Evolutionary conservation across 2,888 invertebrate genomes (phyloP).

Genomic region (Gibbula magus): DNA sequence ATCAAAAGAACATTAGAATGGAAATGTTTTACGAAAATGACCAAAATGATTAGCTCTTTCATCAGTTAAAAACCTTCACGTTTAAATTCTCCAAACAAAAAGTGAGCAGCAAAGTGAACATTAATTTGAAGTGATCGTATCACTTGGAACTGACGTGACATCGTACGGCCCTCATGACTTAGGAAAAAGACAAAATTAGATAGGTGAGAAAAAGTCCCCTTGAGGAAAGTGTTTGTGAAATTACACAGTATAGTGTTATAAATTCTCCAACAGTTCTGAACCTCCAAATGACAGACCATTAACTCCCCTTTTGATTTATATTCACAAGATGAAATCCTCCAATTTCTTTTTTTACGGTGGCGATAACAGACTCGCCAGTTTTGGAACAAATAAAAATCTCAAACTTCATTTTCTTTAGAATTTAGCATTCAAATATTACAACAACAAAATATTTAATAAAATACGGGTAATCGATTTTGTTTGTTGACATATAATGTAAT

Average conservation of each 20-base stretch:
- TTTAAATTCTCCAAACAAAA: constrained; percentile 11
- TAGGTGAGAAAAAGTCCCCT: constrained; percentile 15
- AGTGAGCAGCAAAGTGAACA: constrained; percentile 7
- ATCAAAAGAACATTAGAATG: neutral
- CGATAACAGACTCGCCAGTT: no score
- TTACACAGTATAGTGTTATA: constrained; percentile 16
- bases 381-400: no score
- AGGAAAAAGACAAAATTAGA: constrained; percentile 25
- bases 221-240: constrained; percentile 16
- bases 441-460: no score
- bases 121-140: constrained; percentile 7
- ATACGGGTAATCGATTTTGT: no score
- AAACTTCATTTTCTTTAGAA: no score
- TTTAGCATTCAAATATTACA: no score
- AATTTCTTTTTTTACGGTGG: no score
- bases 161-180: neutral
- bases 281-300: neutral
- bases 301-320: constrained; percentile 16
- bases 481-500: no score
- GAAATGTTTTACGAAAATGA: constrained; percentile 3
- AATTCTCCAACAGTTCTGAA: neutral
- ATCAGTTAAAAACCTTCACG: constrained; percentile 7
- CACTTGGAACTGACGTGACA: neutral
- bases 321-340: neutral
- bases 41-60: constrained; percentile 12